Conservation (phyloP, 2,113 vertebrate genomes). For the Charina bottae region DNA sequence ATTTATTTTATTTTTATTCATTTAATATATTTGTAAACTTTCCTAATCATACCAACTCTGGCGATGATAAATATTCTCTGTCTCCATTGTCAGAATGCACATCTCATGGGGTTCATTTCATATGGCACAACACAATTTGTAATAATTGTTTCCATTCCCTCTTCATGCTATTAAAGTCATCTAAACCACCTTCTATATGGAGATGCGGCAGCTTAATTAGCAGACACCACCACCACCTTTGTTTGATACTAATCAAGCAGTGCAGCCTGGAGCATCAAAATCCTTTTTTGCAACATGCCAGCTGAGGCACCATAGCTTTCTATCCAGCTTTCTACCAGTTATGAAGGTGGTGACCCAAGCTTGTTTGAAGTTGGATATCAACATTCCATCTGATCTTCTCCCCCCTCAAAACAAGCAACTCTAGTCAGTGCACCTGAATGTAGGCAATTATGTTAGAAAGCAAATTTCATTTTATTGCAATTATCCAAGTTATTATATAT, state of each 20-base stretch:
- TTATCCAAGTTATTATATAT: not conserved
- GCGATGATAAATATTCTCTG: not conserved
- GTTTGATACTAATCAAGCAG: not conserved
- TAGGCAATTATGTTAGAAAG: not conserved
- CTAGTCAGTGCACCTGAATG: not conserved
- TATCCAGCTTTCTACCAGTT: not conserved
- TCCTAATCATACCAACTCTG: not conserved
- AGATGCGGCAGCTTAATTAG: not conserved
- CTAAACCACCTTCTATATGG: not conserved
- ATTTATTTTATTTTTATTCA: not conserved
- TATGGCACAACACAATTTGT: not conserved
- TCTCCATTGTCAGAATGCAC: not conserved
- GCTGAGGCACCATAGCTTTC: not conserved
- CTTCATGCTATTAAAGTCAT: not conserved
- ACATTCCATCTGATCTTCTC: not conserved
- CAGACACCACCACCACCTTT: not conserved
- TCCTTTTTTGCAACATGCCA: not conserved
- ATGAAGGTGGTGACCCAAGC: not conserved
- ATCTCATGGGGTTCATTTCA: not conserved
- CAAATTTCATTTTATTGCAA: not conserved
- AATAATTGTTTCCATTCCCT: not conserved
- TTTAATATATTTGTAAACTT: not conserved
- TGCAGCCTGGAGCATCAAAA: not conserved
- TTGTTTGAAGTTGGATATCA: not conserved
- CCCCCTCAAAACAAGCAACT: not conserved